These are phyloP conservation scores for Heterochromis multidens DNA, from an alignment of 2,113 vertebrate genomes.

Conservation along the genomic window DNA sequence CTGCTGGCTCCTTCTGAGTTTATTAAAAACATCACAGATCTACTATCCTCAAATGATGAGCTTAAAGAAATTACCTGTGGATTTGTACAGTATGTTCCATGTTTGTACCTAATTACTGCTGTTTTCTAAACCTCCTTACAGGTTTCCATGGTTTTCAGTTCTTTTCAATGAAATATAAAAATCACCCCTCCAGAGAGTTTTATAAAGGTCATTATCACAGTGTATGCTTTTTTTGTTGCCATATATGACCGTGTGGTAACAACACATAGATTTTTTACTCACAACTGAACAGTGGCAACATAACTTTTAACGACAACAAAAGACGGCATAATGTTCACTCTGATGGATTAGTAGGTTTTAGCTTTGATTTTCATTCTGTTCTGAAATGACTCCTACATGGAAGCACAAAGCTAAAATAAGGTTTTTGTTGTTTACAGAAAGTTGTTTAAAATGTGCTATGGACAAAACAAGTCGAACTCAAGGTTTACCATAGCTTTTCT, in stretches of 20 bases:
- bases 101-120: background rate
- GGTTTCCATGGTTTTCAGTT: background rate
- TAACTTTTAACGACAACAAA: background rate
- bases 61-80: background rate
- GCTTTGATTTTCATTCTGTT: background rate
- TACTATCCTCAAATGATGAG: background rate
- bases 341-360: background rate
- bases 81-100: background rate
- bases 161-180: conserved; percentile 3
- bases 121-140: background rate
- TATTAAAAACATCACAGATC: background rate
- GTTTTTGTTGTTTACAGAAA: background rate
- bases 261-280: background rate
- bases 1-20: background rate
- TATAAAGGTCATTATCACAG: background rate
- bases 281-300: background rate
- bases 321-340: background rate
- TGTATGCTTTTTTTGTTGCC: background rate
- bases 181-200: background rate
- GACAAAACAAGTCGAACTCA: background rate
- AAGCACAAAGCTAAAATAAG: background rate
- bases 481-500: background rate
- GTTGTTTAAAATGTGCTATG: background rate
- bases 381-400: background rate
- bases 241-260: background rate